Evolutionary conservation across 2,113 vertebrate genomes (phyloP).

Genomic region (Gavialis gangeticus): DNA sequence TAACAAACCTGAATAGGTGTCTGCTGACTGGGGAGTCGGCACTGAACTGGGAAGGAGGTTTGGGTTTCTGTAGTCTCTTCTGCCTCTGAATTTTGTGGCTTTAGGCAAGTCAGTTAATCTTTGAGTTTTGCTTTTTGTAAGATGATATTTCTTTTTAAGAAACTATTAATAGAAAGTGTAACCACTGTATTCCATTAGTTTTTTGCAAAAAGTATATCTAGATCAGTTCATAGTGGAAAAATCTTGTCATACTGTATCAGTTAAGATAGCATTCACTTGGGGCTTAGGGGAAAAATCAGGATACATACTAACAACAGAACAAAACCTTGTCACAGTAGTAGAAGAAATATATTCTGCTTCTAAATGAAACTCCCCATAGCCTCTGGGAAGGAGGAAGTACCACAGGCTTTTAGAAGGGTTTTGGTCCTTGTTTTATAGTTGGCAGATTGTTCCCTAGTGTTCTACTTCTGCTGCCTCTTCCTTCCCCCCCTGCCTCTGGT

Average conservation of each 20-base stretch:
- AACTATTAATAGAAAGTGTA: background rate
- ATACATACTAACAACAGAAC: background rate
- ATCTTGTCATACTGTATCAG: background rate
- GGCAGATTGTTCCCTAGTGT: background rate
- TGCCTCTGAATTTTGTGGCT: background rate
- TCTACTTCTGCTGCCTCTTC: background rate
- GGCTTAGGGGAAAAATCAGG: background rate
- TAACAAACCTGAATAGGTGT: background rate
- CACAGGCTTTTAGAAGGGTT: background rate
- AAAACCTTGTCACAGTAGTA: background rate
- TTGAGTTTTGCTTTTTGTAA: background rate
- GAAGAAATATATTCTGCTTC: too few species aligned
- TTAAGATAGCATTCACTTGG: background rate
- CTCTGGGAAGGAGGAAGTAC: background rate
- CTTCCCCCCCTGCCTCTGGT: background rate
- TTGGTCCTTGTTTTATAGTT: background rate
- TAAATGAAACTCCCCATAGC: background rate
- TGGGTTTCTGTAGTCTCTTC: background rate
- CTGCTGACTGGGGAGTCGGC: background rate
- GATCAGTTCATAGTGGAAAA: background rate
- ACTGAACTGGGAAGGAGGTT: background rate
- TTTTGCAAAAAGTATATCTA: background rate
- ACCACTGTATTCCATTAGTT: background rate
- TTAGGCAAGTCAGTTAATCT: background rate
- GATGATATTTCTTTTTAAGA: background rate